Conservation (phyloP, 2,888 invertebrate genomes). For the Cataglyphis livida region DNA sequence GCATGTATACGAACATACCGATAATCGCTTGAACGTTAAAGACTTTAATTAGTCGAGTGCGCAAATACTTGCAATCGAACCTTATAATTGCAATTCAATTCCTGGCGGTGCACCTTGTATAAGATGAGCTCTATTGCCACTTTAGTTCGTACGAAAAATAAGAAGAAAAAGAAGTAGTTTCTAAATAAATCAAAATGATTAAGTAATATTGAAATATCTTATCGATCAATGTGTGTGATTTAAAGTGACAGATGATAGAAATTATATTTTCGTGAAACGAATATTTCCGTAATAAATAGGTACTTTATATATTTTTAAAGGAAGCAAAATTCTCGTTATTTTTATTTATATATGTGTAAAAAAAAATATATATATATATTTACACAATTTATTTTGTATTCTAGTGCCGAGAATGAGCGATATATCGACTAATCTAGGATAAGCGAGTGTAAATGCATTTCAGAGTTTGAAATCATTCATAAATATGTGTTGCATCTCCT, state of each 20-base stretch:
- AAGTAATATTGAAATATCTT: not conserved
- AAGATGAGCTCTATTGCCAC: not conserved
- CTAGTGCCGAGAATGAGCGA: not conserved
- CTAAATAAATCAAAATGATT: not conserved
- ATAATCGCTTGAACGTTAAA: not conserved
- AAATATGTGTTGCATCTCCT: not conserved
- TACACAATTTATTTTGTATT: conserved; percentile 9
- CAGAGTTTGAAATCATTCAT: not conserved
- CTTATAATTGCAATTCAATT: conserved; percentile 3
- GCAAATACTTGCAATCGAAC: conserved; percentile 6
- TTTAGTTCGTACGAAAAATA: not conserved
- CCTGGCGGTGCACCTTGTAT: not conserved
- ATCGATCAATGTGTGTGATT: not conserved
- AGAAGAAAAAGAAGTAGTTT: not conserved
- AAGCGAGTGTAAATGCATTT: not conserved
- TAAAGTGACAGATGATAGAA: not conserved
- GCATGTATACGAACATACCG: not conserved
- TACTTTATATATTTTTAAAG: not conserved
- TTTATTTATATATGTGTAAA: not conserved
- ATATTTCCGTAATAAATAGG: not conserved
- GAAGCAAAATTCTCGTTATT: not conserved
- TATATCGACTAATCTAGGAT: not conserved
- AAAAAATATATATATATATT: not conserved
- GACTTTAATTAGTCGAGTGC: not conserved
- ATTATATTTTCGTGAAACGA: not conserved